phyloP scores from a whole-genome alignment of 2,888 invertebrate genomes.

The Antheraea yamamai region DNA sequence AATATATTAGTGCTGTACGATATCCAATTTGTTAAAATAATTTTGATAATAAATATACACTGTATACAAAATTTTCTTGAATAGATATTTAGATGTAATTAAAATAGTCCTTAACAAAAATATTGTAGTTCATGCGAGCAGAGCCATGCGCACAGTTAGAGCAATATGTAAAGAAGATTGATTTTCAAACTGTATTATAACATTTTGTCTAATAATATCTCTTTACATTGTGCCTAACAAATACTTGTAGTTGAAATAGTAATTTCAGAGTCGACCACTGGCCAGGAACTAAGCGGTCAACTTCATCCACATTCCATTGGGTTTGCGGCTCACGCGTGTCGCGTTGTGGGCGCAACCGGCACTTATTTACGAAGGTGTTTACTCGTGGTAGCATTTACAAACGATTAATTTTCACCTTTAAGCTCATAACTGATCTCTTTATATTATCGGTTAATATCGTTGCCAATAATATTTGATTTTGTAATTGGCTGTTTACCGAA shows the following conservation, averaged over 20 bases:
- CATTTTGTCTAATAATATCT: not conserved
- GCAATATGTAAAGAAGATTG: not conserved
- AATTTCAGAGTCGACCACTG: conserved; percentile 18
- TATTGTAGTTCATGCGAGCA: no score
- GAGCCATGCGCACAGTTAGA: no score
- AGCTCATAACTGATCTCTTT: not conserved
- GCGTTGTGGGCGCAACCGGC: conserved; percentile 36
- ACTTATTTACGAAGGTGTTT: conserved; percentile 18
- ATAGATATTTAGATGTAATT: no score
- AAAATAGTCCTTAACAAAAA: no score
- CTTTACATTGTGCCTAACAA: not conserved
- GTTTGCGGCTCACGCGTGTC: conserved; percentile 35
- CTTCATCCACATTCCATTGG: conserved; percentile 33
- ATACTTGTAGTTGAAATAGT: conserved; percentile 15
- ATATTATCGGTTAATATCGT: no score
- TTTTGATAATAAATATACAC: no score
- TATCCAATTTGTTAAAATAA: no score
- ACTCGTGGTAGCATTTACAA: not conserved
- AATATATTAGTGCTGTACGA: no score
- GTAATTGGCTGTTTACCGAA: not conserved
- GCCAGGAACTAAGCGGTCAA: conserved; percentile 30
- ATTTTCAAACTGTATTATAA: not conserved
- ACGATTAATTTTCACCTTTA: not conserved
- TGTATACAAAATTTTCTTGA: no score
- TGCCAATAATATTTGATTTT: no score